Evolutionary conservation across 2,797 vertebrate genomes (phyloP).

Genomic region (Eospalax fontanierii): DNA sequence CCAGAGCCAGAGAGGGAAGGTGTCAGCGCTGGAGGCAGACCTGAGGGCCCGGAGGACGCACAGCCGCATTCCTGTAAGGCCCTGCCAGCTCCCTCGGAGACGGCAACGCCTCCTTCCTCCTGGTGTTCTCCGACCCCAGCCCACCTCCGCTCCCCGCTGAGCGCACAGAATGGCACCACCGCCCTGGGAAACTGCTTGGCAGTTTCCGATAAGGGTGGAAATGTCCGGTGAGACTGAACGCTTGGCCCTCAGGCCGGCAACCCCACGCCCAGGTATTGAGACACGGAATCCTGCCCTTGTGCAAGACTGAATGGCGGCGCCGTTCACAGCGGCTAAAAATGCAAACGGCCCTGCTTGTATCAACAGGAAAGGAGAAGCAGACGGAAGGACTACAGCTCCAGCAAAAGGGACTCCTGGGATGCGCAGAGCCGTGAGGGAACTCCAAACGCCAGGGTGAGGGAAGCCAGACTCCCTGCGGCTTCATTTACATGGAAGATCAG

Average conservation of each 20-base stretch:
- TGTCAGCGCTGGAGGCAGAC: not conserved
- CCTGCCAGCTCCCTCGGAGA: fast-evolving
- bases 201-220: not conserved
- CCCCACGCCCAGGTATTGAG: not conserved
- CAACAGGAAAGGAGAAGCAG: slow-evolving; percentile 7
- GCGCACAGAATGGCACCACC: not conserved
- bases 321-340: not conserved
- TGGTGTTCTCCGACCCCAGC: not conserved
- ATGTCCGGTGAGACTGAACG: not conserved
- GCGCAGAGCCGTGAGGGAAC: not conserved
- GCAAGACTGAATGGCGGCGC: not conserved
- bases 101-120: not conserved
- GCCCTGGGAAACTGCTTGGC: not conserved
- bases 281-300: not conserved
- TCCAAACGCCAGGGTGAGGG: not conserved
- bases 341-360: not conserved
- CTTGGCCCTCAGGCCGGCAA: not conserved
- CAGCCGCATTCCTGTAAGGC: fast-evolving
- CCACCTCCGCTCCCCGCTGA: not conserved
- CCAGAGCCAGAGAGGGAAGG: not conserved
- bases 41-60: not conserved
- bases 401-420: slow-evolving; percentile 24
- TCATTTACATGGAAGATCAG: slow-evolving; percentile 11
- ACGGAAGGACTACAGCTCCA: not conserved
- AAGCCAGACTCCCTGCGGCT: slow-evolving; percentile 25